phyloP scores from a whole-genome alignment of 2,888 invertebrate species.

The Clostera curtula region DNA sequence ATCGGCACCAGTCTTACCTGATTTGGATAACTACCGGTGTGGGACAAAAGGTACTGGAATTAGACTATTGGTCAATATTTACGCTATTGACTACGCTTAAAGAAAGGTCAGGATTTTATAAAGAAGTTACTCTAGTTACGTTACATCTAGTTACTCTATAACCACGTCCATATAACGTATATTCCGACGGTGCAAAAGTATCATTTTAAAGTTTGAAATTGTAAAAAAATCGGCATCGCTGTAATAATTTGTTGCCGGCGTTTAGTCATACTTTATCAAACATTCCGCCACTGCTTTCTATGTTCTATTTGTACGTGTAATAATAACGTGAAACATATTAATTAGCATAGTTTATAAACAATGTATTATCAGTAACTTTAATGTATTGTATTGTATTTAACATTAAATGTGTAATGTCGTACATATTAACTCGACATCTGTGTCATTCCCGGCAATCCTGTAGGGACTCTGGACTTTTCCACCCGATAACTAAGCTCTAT shows the following conservation, averaged over 20 bases:
- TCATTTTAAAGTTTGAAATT: slow-evolving; percentile 1
- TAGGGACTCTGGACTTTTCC: slow-evolving; percentile 13
- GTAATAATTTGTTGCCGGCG: background rate
- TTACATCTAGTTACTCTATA: too few species aligned
- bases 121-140: too few species aligned
- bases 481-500: slow-evolving; percentile 35
- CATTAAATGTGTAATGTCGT: slow-evolving; percentile 19
- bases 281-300: slow-evolving; percentile 29
- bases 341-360: slow-evolving; percentile 30
- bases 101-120: too few species aligned
- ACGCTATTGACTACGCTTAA: too few species aligned
- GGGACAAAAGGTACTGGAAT: too few species aligned
- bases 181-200: too few species aligned
- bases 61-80: too few species aligned
- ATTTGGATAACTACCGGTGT: too few species aligned
- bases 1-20: too few species aligned
- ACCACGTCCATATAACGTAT: too few species aligned
- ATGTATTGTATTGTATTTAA: slow-evolving; percentile 17
- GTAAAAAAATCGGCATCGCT: background rate
- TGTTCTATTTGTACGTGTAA: slow-evolving; percentile 18
- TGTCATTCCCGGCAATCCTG: slow-evolving; percentile 12
- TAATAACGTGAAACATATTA: slow-evolving; percentile 14
- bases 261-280: slow-evolving; percentile 21
- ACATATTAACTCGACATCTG: too few species aligned
- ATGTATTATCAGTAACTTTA: slow-evolving; percentile 28